phyloP scores from a whole-genome alignment of 2,888 invertebrate genomes.

The Meiosimyza decipiens region DNA sequence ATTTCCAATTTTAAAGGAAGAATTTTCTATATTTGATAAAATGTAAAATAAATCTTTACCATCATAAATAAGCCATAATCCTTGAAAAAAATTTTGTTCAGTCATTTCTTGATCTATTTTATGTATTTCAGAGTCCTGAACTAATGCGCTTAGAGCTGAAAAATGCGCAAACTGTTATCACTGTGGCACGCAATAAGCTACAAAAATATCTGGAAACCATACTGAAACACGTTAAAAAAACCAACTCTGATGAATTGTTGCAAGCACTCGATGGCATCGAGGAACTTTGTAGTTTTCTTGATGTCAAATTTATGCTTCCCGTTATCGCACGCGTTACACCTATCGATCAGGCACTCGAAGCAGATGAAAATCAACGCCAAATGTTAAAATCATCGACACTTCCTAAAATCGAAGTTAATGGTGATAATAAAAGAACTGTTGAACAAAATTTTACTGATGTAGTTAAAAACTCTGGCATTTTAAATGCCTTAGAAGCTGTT shows the following conservation, averaged over 20 bases:
- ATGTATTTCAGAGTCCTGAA: conserved; percentile 64
- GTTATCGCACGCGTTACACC: conserved; percentile 53
- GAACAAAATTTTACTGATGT: too few relatives aligned
- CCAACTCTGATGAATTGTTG: conserved; percentile 58
- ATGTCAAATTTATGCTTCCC: conserved; percentile 62
- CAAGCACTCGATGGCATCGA: conserved; percentile 68
- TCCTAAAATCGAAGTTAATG: conserved; percentile 5
- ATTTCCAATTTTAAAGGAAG: too few relatives aligned
- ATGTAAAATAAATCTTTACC: too few relatives aligned
- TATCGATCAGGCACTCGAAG: conserved; percentile 66
- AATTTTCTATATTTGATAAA: too few relatives aligned
- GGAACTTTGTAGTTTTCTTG: conserved; percentile 65
- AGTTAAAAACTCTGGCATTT: background rate
- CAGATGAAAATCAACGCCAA: conserved; percentile 60
- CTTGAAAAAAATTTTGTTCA: too few relatives aligned
- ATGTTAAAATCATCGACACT: conserved; percentile 34
- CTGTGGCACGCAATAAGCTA: conserved; percentile 66
- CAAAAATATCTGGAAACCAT: conserved; percentile 65
- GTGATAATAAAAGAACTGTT: background rate
- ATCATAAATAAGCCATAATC: too few relatives aligned
- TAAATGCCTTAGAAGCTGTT: background rate
- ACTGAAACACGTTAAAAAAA: conserved; percentile 56
- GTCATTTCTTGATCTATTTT: conserved; percentile 19
- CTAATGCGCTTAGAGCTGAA: conserved; percentile 65
- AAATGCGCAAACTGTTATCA: conserved; percentile 67